Conservation (phyloP, 2,888 invertebrate genomes). For the Leucoptera coffeella region DNA sequence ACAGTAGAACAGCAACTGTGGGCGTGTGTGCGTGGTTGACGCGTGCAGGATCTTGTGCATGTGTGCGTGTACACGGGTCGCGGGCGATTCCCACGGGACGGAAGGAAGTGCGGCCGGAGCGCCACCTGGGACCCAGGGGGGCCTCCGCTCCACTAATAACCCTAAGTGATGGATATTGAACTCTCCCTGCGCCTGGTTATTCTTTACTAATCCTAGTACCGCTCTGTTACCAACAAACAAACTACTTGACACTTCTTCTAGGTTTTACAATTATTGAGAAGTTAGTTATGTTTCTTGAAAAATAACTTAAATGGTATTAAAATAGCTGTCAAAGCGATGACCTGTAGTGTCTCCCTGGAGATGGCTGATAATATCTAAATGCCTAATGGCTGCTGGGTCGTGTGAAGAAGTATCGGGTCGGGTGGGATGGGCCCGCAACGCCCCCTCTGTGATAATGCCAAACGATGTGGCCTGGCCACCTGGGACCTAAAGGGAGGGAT, state of each 20-base stretch:
- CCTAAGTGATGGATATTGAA: slow-evolving; percentile 11
- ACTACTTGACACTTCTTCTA: too few species aligned
- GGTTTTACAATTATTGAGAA: too few species aligned
- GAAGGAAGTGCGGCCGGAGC: slow-evolving; percentile 43
- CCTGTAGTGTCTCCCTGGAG: slow-evolving; percentile 40
- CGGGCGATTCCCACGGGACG: slow-evolving; percentile 24
- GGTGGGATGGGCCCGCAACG: slow-evolving; percentile 10
- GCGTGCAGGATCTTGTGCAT: slow-evolving; percentile 1
- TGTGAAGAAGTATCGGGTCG: slow-evolving; percentile 49
- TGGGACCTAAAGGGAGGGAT: too few species aligned
- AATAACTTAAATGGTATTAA: too few species aligned
- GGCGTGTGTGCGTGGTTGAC: slow-evolving; percentile 1
- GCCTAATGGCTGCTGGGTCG: slow-evolving; percentile 55
- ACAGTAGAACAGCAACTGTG: too few species aligned
- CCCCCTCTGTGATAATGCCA: slow-evolving; percentile 55
- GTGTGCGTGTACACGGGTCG: slow-evolving; percentile 24
- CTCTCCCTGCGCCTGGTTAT: too few species aligned
- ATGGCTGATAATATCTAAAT: slow-evolving; percentile 52
- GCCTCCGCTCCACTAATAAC: slow-evolving; percentile 15
- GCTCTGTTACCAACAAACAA: too few species aligned
- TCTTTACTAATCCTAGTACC: too few species aligned
- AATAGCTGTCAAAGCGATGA: slow-evolving; percentile 12
- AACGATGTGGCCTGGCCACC: slow-evolving; percentile 55
- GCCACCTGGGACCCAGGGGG: slow-evolving; percentile 30
- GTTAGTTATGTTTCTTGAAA: too few species aligned